A percentile compares a stretch with the other conserved stretches of the same genome.
These are phyloP conservation scores for Ryuthela nishihirai DNA, from an alignment of 2,888 invertebrate genomes.

Conservation along the genomic window DNA sequence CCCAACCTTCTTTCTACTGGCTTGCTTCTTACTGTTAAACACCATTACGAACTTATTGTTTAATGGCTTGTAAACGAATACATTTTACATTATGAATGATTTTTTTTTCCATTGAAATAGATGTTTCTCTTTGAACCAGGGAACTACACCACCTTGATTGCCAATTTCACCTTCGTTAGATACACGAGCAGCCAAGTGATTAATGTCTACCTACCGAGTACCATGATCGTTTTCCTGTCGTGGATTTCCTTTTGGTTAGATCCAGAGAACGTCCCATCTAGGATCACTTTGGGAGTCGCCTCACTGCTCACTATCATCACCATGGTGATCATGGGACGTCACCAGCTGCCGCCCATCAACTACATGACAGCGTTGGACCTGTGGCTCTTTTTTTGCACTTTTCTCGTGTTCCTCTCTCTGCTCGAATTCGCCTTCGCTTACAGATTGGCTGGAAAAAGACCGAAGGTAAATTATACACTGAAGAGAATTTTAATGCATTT, in stretches of 20 bases:
- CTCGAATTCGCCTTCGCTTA: slow-evolving; percentile 5
- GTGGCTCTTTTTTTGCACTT: slow-evolving; percentile 8
- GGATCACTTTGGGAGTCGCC: slow-evolving; percentile 7
- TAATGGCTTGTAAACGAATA: no score
- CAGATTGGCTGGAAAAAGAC: neutral
- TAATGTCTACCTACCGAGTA: slow-evolving; percentile 3
- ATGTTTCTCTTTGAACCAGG: no score
- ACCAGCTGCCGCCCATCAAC: neutral
- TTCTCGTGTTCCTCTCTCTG: slow-evolving; percentile 9
- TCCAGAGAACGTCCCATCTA: neutral
- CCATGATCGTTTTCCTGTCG: slow-evolving; percentile 5
- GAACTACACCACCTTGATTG: neutral
- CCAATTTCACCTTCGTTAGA: neutral
- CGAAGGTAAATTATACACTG: neutral
- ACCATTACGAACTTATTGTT: no score
- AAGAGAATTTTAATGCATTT: no score
- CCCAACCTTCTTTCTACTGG: no score
- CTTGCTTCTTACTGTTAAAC: no score
- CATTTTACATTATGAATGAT: no score
- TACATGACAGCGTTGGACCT: slow-evolving; percentile 11
- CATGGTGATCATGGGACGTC: neutral
- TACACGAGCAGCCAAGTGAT: neutral
- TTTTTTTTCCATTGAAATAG: no score
- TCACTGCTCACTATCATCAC: slow-evolving; percentile 5
- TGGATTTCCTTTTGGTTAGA: slow-evolving; percentile 11